Percentiles rank a stretch among this genome's conserved stretches.
phyloP scores from a whole-genome alignment of 2,113 vertebrate species.

The Antechinus stuartii region DNA sequence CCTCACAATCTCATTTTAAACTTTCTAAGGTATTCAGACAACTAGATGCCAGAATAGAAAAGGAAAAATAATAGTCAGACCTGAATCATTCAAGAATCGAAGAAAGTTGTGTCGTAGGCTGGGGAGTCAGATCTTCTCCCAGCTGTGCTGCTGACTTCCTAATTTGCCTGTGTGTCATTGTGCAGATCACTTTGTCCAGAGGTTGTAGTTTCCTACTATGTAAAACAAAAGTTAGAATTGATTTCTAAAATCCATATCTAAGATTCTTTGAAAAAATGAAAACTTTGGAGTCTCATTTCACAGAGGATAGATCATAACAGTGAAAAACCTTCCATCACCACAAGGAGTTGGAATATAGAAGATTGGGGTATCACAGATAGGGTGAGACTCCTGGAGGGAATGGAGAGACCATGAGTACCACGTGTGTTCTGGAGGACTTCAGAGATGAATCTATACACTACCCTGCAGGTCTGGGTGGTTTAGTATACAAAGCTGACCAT shows the following conservation, averaged over 20 bases:
- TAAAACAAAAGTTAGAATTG: slow-evolving; percentile 21
- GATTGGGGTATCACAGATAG: slow-evolving; percentile 1
- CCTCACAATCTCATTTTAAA: not conserved
- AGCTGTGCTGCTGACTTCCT: not conserved
- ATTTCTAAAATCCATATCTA: slow-evolving; percentile 41
- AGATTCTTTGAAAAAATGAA: not conserved
- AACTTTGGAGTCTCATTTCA: slow-evolving; percentile 21
- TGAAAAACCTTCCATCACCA: not conserved
- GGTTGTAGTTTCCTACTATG: not conserved
- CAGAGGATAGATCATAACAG: not conserved
- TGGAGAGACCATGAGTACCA: not conserved
- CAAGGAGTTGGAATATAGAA: not conserved
- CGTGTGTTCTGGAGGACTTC: not conserved
- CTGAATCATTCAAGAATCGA: not conserved
- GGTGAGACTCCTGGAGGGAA: slow-evolving; percentile 22
- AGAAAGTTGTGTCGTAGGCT: not conserved
- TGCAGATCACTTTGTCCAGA: not conserved
- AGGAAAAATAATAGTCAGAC: not conserved
- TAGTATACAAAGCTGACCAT: slow-evolving; percentile 67
- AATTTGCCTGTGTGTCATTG: not conserved
- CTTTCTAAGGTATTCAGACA: not conserved
- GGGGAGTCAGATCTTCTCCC: not conserved
- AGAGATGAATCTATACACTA: slow-evolving; percentile 22
- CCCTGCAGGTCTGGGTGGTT: slow-evolving; percentile 42
- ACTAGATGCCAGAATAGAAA: not conserved